Evolutionary conservation across 2,888 invertebrate genomes (phyloP), one percentile per base, ranked within the genome.

Genomic region (Dendrolimus pini): DNA sequence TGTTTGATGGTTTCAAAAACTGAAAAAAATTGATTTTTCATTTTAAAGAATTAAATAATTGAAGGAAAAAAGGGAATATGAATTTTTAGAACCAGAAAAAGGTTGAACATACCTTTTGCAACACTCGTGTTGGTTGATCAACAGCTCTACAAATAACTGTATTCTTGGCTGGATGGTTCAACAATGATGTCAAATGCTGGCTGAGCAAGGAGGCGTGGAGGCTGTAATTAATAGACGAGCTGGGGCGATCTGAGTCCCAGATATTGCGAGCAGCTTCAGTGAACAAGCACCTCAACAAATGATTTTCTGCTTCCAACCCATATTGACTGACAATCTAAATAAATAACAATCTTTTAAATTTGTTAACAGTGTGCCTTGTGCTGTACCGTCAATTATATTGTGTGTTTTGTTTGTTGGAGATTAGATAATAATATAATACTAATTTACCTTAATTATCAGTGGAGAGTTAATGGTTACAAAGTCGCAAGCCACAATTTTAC

Each of bases 261-360:
- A 97, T 96, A 85, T 97, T 95, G 82, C 97, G 95, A 77, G 94
- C 94, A 77, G 97, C 87, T 69, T 90, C 89, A 63, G 82, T 96
- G 90, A 98, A 96, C 86, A 98, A 94, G 92, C 96, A 96, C 93
- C 96, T 97, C 93, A 98, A 94, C 89, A 97, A 94, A 93, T 98
- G 97, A 92, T 97, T 95, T 93, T 98, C 98, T 92, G 98, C 98
- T 94, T 98, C 98, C 92, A 97, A 94, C 91, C 98, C 98, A 94
- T 97, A 96, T 83, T 94, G 93, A 92, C 94, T 94, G 80, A 97
- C 95, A 91, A 98, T 93, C 98, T 98, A 90, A 63, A 47, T 10
- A 47, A 47, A 47, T 3, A 47, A 47, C 12, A 30, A 3, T 30
- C 30, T 30, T 6, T 30, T 30, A 30, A 30, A 30, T 6, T 30